Evolutionary conservation across 2,888 invertebrate genomes (phyloP), one percentile per base, ranked within the genome.

Genomic region (Agrotis segetum): DNA sequence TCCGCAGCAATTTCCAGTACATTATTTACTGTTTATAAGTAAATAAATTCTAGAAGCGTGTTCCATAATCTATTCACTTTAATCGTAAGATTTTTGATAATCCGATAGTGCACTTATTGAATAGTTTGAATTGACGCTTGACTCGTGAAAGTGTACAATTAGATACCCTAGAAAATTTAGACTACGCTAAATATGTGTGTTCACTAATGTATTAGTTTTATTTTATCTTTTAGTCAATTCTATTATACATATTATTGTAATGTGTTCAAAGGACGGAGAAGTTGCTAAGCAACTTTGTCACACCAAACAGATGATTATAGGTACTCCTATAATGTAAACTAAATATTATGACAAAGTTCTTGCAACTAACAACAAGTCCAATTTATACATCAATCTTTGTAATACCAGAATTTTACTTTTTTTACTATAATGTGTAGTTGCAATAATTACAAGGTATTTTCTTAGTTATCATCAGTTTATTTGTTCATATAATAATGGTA

Each of bases 41-140:
- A 29, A 61, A 47, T 14, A 46, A 6, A 21, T 44, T 11, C 62
- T 74, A 73, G 75, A 78, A 79, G 73, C 79, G 71, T 77, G 74
- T 71, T 52, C 55, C 61, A 60, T 56, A 64, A 60, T 69, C 60
- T 78, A 78, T 77, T 85, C 82, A 85, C 88, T 65, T 64, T 82
- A 80, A 82, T 81, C 70, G 81, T 83, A 87, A 84, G 82, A 80
- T 71, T 85, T 83, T 87, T 88, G 91, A 86, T 85, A 89, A 87
- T 89, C 93, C 92, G 87, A 93, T 93, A 92, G 93, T 93, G 93
- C 93, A 93, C 93, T 93, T 93, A 93, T 90, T 87, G 88, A 85
- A 88, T 90, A 89, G 85, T 87, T 88, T 86, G 84, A 74, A 85
- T 84, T 82, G 83, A 81, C 75, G 88, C 88, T 89, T 89, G 76